Conservation (phyloP, 2,888 invertebrate genomes). For the Stenotaenia linearis region DNA sequence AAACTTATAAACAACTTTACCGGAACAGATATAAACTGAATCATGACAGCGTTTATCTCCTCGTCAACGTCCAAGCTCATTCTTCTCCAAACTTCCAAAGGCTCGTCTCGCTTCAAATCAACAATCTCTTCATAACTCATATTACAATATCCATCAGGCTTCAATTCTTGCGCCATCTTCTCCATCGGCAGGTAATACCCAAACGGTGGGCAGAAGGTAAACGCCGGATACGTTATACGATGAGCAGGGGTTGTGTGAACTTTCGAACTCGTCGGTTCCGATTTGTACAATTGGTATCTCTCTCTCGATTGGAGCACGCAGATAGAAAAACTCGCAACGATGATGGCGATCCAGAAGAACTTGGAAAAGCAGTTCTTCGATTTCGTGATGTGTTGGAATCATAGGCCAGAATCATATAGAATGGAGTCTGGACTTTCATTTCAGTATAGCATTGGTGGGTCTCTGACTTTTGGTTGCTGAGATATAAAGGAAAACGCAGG, state of each 20-base stretch:
- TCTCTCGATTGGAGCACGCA: not conserved
- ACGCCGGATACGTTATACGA: not conserved
- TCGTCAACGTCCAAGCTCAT: not conserved
- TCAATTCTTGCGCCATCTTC: not conserved
- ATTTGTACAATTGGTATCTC: not conserved
- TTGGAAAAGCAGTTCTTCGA: not conserved
- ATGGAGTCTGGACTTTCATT: too few species aligned
- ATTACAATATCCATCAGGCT: not conserved
- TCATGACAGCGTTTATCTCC: not conserved
- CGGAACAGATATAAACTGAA: not conserved
- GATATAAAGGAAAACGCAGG: too few species aligned
- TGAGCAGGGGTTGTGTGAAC: not conserved
- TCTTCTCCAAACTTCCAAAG: not conserved
- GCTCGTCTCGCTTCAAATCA: not conserved
- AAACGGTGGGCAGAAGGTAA: not conserved
- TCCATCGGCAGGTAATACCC: not conserved
- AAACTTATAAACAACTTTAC: too few species aligned
- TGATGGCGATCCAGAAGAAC: not conserved
- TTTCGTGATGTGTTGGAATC: not conserved
- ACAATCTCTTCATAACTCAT: not conserved
- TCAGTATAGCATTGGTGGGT: too few species aligned
- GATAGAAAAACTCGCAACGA: not conserved
- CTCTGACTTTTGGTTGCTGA: too few species aligned
- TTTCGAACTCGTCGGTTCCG: not conserved
- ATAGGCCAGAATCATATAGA: too few species aligned